These are phyloP conservation scores for Mimas tiliae DNA, from an alignment of 2,888 invertebrate genomes.

Conservation along the genomic window DNA sequence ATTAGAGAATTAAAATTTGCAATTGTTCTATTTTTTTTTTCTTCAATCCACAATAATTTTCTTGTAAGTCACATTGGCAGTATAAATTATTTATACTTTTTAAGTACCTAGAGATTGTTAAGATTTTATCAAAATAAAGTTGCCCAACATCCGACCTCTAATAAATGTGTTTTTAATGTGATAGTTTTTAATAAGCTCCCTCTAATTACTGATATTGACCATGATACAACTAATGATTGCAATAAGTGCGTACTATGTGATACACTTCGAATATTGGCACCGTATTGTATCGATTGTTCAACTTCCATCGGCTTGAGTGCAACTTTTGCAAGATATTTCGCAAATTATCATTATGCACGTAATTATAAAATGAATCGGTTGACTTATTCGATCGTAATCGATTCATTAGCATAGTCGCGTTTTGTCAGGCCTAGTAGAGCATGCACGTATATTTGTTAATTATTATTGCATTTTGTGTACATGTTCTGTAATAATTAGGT, in stretches of 20 bases:
- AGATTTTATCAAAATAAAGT: slow-evolving; percentile 1
- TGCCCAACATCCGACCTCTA: slow-evolving; percentile 2
- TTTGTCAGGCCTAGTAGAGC: slow-evolving; percentile 24
- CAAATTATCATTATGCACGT: slow-evolving; percentile 55
- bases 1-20: too few species aligned
- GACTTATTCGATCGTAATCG: slow-evolving; percentile 61
- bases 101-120: not conserved
- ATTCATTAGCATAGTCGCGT: slow-evolving; percentile 27
- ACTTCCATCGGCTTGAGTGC: slow-evolving; percentile 16
- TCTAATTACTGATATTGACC: slow-evolving; percentile 5
- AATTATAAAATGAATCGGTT: slow-evolving; percentile 58
- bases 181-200: not conserved
- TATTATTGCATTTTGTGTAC: not conserved
- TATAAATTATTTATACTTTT: not conserved
- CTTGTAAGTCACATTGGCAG: not conserved
- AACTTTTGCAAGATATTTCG: slow-evolving; percentile 42
- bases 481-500: not conserved
- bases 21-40: not conserved
- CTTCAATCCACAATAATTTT: not conserved
- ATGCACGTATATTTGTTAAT: slow-evolving; percentile 40
- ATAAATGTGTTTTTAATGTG: not conserved
- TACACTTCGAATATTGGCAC: slow-evolving; percentile 9
- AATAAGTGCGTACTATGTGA: not conserved
- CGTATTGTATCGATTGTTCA: slow-evolving; percentile 23
- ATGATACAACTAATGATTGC: slow-evolving; percentile 3